Evolutionary conservation across 2,888 invertebrate species (phyloP), one percentile per base, ranked within the genome.

Genomic region (Argyresthia albistria): DNA sequence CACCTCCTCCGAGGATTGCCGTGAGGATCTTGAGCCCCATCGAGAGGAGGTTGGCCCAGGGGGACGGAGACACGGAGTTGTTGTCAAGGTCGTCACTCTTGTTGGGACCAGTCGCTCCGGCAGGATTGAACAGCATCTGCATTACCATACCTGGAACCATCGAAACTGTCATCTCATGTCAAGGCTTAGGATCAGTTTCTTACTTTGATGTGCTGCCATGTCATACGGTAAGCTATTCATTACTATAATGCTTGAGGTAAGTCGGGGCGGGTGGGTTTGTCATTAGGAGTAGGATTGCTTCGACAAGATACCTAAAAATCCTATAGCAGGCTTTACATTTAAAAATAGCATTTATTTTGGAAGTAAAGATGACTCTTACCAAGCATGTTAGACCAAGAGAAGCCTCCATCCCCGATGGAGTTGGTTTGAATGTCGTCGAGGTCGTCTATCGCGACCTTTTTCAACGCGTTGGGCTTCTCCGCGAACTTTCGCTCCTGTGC

Each of bases 321-420:
- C 25, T 6, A 25, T 25, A 2, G 25, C 6, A 25, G 25, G 25
- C 25, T 6, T 6, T 25, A 25, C 6, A 4, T 25, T 25, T 25
- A 6, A 25, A 25, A 25, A 6, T 6, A 25, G 25, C 25, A 25
- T 6, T 6, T 25, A 25, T 25, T 2, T 25, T 25, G 6, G 25
- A 25, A 25, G 25, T 25, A 25, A 25, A 25, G 25, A 6, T 6
- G 25, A 25, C 25, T 4, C 25, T 66, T 72, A 91, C 92, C 93
- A 64, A 97, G 83, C 90, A 97, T 92, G 76, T 94, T 95, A 50
- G 95, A 93, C 96, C 96, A 96, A 15, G 95, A 94, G 76, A 96
- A 96, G 53, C 95, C 94, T 50, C 90, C 87, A 59, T 93, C 93
- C 54, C 92, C 91, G 64, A 95, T 93, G 60, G 93, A 92, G 80